Conservation (phyloP, 2,888 invertebrate species). For the Epistrophe grossulariae region DNA sequence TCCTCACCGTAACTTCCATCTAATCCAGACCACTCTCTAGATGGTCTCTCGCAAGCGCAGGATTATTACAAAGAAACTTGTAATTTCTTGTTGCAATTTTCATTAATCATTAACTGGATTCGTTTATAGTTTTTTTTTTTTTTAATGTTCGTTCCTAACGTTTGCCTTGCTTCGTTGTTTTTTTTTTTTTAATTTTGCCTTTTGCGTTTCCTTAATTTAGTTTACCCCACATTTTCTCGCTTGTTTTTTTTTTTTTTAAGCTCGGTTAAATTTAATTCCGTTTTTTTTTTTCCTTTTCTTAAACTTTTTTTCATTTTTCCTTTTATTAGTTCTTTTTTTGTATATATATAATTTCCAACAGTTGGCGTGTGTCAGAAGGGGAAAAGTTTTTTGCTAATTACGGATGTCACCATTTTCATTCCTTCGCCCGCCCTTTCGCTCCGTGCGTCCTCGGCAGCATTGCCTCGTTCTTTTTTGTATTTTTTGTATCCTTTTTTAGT, state of each 20-base stretch:
- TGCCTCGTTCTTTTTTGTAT: not conserved
- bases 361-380: constrained; percentile 45
- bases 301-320: constrained; percentile 8
- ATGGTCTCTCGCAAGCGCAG: not conserved
- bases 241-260: constrained; percentile 59
- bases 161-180: not conserved
- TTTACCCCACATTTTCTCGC: constrained; percentile 25
- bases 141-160: not conserved
- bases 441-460: not conserved
- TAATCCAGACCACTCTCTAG: not conserved
- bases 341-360: constrained; percentile 29
- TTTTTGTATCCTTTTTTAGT: not conserved
- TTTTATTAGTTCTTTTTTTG: constrained; percentile 3
- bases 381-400: constrained; percentile 72
- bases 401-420: constrained; percentile 69
- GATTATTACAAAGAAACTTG: constrained; percentile 20
- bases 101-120: constrained; percentile 73
- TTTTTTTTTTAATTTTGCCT: constrained; percentile 4
- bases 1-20: not conserved
- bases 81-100: constrained; percentile 66
- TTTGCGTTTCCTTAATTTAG: constrained; percentile 56
- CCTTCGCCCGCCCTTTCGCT: not conserved
- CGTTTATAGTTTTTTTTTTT: constrained; percentile 29
- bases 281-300: not conserved
- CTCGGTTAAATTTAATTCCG: constrained; percentile 58